Percentiles rank a stretch among this genome's conserved stretches.
phyloP scores from a whole-genome alignment of 2,888 invertebrate genomes.

The Apoda limacodes region DNA sequence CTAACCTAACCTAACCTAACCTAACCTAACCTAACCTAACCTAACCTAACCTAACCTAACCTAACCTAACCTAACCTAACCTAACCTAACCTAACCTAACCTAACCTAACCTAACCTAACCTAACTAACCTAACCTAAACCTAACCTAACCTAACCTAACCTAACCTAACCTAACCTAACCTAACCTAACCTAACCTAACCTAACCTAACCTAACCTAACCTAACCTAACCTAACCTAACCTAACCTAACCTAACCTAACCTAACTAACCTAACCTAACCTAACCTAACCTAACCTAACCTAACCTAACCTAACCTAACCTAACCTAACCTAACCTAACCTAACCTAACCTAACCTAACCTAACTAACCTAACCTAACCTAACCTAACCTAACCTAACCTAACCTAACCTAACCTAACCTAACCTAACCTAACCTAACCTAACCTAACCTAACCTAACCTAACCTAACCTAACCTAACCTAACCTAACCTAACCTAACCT shows the following conservation, averaged over 20 bases:
- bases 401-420: background rate
- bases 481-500: constrained; percentile 8
- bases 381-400: background rate
- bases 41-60: background rate
- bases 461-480: constrained; percentile 4
- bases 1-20: constrained; percentile 9
- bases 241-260: constrained; percentile 12
- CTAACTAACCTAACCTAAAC: constrained; percentile 9
- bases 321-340: constrained; percentile 13
- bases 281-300: constrained; percentile 10
- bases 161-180: constrained; percentile 12
- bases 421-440: background rate
- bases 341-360: constrained; percentile 5
- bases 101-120: constrained; percentile 9
- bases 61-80: constrained; percentile 6
- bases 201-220: constrained; percentile 15
- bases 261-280: constrained; percentile 12
- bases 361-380: background rate
- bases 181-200: constrained; percentile 16
- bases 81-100: constrained; percentile 8
- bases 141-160: constrained; percentile 9
- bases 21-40: constrained; percentile 6
- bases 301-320: constrained; percentile 14
- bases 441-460: background rate
- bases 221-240: constrained; percentile 14